Base-by-base conservation (phyloP, 2,113 vertebrate genomes). In the Damaliscus lunatus region DNA sequence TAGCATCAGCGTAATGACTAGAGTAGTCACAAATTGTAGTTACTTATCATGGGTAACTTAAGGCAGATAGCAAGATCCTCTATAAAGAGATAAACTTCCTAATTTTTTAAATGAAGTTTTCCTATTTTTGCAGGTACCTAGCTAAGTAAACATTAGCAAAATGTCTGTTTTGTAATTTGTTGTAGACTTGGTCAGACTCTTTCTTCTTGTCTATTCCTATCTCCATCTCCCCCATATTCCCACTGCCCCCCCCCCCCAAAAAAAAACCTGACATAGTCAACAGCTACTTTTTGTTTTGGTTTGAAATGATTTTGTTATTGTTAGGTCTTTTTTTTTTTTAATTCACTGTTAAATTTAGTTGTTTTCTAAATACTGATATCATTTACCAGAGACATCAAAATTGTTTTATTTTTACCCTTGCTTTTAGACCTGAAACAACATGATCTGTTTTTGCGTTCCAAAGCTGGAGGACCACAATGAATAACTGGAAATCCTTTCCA, bases 401-500 rank as follows among this genome's bases (percentile, higher is more conserved):
- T 92, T 96, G 10, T 94, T 91, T 94, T 96, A 48, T 81, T 94
- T 96, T 95, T 96, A 77, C 43, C 16, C 14, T 80, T 97, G 46
- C 29, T 93, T 96, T 98, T 98, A 88, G 86, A 62, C 33, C 85
- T 88, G 64, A 90, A 95, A 43, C 17, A 93, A 53, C 27, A 33
- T 48, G 46, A 80, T 95, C 53, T 95, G 27, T 48, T 95, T 92
- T 88, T 97, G 46, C 83, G 14, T 92, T 97, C 15, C 50, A 89
- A 60, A 97, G 50, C 40, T 89, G 88, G 48, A 95, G 15, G 15
- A 83, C 74, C 43, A 9, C 36, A 95, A 6, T 52, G 29, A 95
- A 59, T 92, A 96, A 89, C 85, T 90, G 89, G 60, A 87, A 97
- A 60, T 95, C 50, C 57, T 97, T 98, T 80, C 89, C 86, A 78